Base-by-base conservation (phyloP, 2,113 vertebrate species). In the Anhinga anhinga region DNA sequence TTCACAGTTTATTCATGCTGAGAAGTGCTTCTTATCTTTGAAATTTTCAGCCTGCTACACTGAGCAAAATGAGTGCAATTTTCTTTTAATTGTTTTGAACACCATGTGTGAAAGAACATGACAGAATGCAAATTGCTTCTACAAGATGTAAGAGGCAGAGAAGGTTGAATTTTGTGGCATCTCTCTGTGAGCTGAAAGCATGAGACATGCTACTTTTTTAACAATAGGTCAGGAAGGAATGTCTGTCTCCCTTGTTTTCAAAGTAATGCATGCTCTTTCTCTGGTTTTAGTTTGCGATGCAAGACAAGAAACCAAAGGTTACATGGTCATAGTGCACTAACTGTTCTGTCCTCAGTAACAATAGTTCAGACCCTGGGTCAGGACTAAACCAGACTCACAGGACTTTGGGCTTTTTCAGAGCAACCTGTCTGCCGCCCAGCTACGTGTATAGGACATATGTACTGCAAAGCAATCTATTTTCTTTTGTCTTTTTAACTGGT, bases 11-110 rank as follows among this genome's bases (percentile, higher is more conserved):
- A 93, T 82, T 96, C 95, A 97, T 96, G 96, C 94, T 97, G 96
- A 88, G 96, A 96, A 96, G 94, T 88, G 78, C 88, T 94, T 96
- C 96, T 96, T 93, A 83, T 96, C 94, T 96, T 94, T 94, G 93
- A 97, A 96, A 94, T 95, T 96, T 96, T 97, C 94, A 94, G 91
- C 88, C 71, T 94, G 97, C 90, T 97, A 82, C 90, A 92, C 92
- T 65, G 82, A 94, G 59, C 76, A 96, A 97, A 97, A 97, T 95
- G 93, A 92, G 76, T 96, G 91, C 96, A 98, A 97, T 98, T 98
- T 97, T 96, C 93, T 97, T 97, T 97, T 97, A 97, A 97, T 97
- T 97, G 96, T 97, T 95, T 97, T 86, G 95, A 96, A 88, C 83
- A 65, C 87, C 83, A 95, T 97, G 97, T 97, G 96, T 93, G 91